A percentile compares a stretch with the other conserved stretches of the same genome.
These are phyloP conservation scores for Benthosema pterotum DNA, from an alignment of 2,797 vertebrate genomes.

Conservation along the genomic window DNA sequence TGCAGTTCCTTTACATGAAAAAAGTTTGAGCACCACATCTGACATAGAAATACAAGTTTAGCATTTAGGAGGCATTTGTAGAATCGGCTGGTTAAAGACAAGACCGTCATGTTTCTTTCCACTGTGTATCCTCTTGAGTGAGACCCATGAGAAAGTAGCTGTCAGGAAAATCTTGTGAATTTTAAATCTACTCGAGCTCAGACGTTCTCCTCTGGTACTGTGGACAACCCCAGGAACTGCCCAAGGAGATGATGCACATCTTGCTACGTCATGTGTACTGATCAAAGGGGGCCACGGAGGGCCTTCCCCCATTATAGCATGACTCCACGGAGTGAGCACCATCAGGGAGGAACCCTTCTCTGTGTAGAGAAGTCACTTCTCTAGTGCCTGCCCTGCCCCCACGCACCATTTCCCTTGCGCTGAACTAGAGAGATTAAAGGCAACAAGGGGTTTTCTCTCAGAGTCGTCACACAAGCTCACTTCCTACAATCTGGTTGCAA, in stretches of 20 bases:
- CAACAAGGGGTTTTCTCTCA: constrained; percentile 60
- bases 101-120: no score
- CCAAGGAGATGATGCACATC: constrained; percentile 51
- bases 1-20: no score
- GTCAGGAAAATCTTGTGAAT: constrained; percentile 65
- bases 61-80: no score
- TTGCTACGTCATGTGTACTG: constrained; percentile 2
- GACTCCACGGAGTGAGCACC: constrained; percentile 15
- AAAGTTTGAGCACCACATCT: no score
- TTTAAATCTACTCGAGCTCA: constrained; percentile 41
- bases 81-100: no score
- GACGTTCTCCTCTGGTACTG: constrained; percentile 49
- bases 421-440: constrained; percentile 50
- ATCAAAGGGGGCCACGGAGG: constrained; percentile 32
- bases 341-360: not conserved
- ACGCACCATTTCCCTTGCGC: constrained; percentile 74
- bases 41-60: no score
- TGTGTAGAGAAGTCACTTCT: not conserved
- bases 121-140: no score
- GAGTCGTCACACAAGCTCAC: constrained; percentile 55
- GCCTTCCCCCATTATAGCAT: constrained; percentile 42
- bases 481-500: constrained; percentile 57
- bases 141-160: constrained; percentile 33
- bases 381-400: constrained; percentile 45
- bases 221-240: constrained; percentile 52